These are phyloP conservation scores for Manis pentadactyla DNA, from an alignment of 2,797 vertebrate species.

Conservation along the genomic window DNA sequence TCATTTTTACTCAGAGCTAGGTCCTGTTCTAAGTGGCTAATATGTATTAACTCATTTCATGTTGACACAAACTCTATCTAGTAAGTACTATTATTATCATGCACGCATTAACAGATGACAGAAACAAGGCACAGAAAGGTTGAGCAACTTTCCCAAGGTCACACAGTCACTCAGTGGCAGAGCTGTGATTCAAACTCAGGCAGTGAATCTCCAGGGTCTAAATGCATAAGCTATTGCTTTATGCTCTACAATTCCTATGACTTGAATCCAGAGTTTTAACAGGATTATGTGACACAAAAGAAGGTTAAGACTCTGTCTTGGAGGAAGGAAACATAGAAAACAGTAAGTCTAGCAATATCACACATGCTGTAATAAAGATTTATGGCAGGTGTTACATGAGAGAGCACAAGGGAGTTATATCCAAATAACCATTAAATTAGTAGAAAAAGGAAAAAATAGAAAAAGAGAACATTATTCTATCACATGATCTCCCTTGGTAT, in stretches of 20 bases:
- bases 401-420: background rate
- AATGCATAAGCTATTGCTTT: background rate
- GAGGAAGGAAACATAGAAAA: constrained; percentile 13
- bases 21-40: background rate
- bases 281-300: background rate
- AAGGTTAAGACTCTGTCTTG: background rate
- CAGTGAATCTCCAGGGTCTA: background rate
- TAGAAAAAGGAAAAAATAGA: background rate
- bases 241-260: background rate
- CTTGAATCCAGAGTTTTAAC: background rate
- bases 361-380: constrained; percentile 6
- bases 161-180: background rate
- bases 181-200: background rate
- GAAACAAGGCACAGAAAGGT: background rate
- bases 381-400: background rate
- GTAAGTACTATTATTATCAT: background rate
- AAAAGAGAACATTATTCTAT: background rate
- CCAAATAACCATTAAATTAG: background rate
- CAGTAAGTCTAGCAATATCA: background rate
- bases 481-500: background rate
- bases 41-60: background rate
- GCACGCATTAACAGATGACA: background rate
- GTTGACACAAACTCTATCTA: background rate
- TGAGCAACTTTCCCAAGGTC: background rate
- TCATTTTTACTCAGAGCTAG: background rate